Conservation (phyloP, 2,888 invertebrate species). For the Dasysyrphus albostriatus region DNA sequence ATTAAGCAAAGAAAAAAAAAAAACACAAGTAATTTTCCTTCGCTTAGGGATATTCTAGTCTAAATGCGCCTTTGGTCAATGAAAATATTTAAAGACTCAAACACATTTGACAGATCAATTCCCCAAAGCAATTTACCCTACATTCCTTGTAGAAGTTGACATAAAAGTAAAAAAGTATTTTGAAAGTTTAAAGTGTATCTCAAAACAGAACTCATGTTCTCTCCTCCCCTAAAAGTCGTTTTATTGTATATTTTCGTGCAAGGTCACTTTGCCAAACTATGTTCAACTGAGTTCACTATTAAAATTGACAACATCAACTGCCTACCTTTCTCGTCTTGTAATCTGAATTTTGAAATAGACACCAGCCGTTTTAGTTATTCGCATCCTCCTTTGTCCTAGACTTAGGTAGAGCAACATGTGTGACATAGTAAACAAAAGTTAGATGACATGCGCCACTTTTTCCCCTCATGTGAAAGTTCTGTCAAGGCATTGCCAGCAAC, state of each 20-base stretch:
- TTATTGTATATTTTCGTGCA: background rate
- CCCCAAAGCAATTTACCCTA: constrained; percentile 19
- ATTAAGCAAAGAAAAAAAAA: background rate
- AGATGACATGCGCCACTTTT: constrained; percentile 58
- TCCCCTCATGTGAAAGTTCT: constrained; percentile 59
- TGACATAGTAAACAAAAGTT: constrained; percentile 50
- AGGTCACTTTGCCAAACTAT: constrained; percentile 5
- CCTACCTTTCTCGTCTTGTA: background rate
- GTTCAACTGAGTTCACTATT: background rate
- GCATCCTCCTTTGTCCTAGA: background rate
- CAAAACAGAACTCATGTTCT: background rate
- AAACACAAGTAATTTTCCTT: background rate
- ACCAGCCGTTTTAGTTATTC: background rate
- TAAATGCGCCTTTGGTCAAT: constrained; percentile 8
- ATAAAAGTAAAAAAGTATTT: constrained; percentile 9
- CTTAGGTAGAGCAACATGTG: constrained; percentile 66
- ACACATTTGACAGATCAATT: constrained; percentile 6
- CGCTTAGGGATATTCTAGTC: too few species aligned
- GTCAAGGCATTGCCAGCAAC: constrained; percentile 42
- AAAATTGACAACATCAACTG: background rate
- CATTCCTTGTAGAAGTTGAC: background rate
- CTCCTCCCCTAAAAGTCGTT: background rate
- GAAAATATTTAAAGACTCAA: constrained; percentile 22
- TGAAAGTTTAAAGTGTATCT: constrained; percentile 6
- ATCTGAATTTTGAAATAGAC: background rate